phyloP scores from a whole-genome alignment of 1,140 invertebrate species.

The Ostrea edulis region DNA sequence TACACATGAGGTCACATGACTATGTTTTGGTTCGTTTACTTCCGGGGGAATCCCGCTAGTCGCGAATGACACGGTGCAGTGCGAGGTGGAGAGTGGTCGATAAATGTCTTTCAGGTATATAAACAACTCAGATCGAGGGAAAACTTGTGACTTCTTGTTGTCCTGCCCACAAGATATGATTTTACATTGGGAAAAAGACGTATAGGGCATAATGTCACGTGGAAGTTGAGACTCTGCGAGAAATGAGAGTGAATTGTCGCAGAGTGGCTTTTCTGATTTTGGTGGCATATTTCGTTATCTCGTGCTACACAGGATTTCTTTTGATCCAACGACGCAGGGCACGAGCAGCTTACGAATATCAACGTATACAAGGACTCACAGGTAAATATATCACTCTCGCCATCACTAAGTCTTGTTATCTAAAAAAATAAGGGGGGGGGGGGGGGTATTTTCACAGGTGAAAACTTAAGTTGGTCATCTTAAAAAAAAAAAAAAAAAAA shows the following conservation, averaged over 20 bases:
- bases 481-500: no score
- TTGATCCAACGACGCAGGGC: constrained; percentile 66
- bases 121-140: neutral
- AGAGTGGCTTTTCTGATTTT: constrained; percentile 71
- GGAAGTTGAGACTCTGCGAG: neutral
- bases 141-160: neutral
- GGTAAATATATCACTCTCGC: constrained; percentile 38
- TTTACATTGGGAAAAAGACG: neutral
- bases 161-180: neutral
- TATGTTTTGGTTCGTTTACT: constrained; percentile 34
- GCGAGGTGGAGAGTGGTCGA: neutral
- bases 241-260: constrained; percentile 69
- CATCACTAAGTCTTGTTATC: neutral
- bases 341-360: constrained; percentile 51
- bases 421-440: neutral
- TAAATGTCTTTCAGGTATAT: constrained; percentile 19
- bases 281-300: constrained; percentile 73
- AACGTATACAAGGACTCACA: constrained; percentile 49
- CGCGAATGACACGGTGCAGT: neutral
- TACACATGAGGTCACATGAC: constrained; percentile 56
- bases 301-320: constrained; percentile 77
- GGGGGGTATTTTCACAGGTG: constrained; percentile 4
- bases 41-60: constrained; percentile 58
- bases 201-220: neutral
- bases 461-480: neutral